A percentile compares a stretch with the other conserved stretches of the same genome.
phyloP scores from a whole-genome alignment of 2,797 vertebrate genomes.

The Sebastes steindachneri region DNA sequence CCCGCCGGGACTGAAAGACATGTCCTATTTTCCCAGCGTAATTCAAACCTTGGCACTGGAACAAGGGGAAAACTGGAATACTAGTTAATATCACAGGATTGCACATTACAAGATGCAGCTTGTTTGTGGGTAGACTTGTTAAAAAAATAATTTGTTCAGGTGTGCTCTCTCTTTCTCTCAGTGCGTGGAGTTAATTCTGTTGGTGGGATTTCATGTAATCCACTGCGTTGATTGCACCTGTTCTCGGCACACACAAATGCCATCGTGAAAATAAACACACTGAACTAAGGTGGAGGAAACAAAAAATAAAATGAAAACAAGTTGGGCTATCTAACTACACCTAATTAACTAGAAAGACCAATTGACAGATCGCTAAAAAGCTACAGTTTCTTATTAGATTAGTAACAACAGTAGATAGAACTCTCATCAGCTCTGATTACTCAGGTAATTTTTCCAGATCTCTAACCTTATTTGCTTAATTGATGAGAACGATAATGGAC shows the following conservation, averaged over 20 bases:
- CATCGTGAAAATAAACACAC: too few species aligned
- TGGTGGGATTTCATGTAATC: too few species aligned
- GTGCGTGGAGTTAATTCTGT: too few species aligned
- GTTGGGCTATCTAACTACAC: not conserved
- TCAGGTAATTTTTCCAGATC: not conserved
- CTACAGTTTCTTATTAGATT: not conserved
- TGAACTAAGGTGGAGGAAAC: not conserved
- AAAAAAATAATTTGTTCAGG: not conserved
- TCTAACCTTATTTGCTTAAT: too few species aligned
- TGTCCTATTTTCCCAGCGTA: not conserved
- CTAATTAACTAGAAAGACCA: not conserved
- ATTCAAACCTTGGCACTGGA: not conserved
- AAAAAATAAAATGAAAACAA: not conserved
- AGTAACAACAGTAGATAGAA: not conserved
- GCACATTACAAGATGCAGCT: not conserved
- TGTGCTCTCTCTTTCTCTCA: not conserved
- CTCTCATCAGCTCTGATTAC: not conserved
- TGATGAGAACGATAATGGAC: not conserved
- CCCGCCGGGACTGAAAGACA: not conserved
- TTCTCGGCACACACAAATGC: too few species aligned
- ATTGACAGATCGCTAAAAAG: fast-evolving
- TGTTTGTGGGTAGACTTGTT: not conserved
- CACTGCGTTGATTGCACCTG: too few species aligned
- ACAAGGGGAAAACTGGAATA: not conserved
- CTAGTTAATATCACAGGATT: not conserved